Evolutionary conservation across 2,113 vertebrate species (phyloP).

Genomic region (Cacatua alba): DNA sequence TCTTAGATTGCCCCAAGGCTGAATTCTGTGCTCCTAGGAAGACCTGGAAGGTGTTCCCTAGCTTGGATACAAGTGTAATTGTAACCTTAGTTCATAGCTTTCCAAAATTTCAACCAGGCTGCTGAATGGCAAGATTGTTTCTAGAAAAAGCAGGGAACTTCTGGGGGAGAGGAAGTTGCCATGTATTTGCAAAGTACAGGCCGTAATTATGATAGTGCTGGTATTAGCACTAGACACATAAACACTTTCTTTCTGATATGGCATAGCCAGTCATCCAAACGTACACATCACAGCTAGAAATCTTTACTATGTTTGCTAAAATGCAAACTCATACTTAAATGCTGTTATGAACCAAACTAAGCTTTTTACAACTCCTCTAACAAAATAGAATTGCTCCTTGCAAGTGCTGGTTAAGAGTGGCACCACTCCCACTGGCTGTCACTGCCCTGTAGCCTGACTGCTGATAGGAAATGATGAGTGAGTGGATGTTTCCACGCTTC

Average conservation of each 20-base stretch:
- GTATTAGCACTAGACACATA: neutral
- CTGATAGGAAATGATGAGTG: neutral
- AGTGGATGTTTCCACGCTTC: neutral
- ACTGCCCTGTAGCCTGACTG: neutral
- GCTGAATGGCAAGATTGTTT: rapidly evolving
- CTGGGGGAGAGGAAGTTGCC: neutral
- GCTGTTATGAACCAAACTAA: neutral
- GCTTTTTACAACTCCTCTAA: neutral
- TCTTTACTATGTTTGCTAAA: neutral
- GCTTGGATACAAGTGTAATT: neutral
- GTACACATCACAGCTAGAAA: neutral
- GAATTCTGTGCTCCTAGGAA: neutral
- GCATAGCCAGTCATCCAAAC: neutral
- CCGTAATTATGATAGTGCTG: neutral
- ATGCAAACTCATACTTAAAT: neutral
- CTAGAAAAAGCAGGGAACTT: neutral
- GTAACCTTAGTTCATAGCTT: neutral
- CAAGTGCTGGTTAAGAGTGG: neutral
- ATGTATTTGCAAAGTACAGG: no score
- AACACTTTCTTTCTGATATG: neutral
- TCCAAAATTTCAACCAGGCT: neutral
- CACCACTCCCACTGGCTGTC: neutral
- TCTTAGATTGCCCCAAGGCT: neutral
- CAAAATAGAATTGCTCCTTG: neutral
- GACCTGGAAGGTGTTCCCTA: neutral